These are phyloP conservation scores for Neoseiulus cucumeris DNA, from an alignment of 1,140 invertebrate species.

Conservation along the genomic window DNA sequence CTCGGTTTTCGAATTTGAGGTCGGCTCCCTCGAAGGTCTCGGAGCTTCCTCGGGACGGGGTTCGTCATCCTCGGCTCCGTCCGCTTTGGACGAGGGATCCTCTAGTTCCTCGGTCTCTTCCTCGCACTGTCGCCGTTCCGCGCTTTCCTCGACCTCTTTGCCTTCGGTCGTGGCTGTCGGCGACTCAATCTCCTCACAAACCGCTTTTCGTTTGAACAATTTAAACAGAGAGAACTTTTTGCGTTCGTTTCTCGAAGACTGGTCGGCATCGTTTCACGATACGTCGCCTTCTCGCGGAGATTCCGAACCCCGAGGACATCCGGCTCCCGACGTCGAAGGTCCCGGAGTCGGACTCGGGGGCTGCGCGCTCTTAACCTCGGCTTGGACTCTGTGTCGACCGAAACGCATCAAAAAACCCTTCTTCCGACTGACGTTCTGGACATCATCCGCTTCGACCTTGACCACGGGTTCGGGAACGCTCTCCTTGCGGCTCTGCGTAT, in stretches of 20 bases:
- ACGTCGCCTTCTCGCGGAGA: neutral
- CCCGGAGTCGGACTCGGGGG: neutral
- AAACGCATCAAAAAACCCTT: conserved; percentile 5
- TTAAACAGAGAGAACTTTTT: neutral
- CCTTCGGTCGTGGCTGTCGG: neutral
- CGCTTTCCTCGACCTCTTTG: neutral
- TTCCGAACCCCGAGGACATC: neutral
- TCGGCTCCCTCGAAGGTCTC: no score
- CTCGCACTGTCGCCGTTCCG: neutral
- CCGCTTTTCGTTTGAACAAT: neutral
- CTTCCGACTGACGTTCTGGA: conserved; percentile 10
- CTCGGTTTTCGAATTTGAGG: neutral
- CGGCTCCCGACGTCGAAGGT: neutral
- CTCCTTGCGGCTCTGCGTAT: neutral
- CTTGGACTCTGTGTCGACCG: neutral
- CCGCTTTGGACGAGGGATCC: no score
- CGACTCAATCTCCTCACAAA: neutral
- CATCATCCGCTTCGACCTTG: neutral
- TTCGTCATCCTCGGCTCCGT: no score
- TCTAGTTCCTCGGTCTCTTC: neutral
- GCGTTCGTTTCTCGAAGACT: neutral
- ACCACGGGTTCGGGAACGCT: neutral
- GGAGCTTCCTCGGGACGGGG: no score
- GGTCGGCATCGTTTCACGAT: neutral
- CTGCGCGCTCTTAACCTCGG: neutral